Evolutionary conservation across 2,797 vertebrate species (phyloP).

Genomic region (Acanthurus leucopareius): DNA sequence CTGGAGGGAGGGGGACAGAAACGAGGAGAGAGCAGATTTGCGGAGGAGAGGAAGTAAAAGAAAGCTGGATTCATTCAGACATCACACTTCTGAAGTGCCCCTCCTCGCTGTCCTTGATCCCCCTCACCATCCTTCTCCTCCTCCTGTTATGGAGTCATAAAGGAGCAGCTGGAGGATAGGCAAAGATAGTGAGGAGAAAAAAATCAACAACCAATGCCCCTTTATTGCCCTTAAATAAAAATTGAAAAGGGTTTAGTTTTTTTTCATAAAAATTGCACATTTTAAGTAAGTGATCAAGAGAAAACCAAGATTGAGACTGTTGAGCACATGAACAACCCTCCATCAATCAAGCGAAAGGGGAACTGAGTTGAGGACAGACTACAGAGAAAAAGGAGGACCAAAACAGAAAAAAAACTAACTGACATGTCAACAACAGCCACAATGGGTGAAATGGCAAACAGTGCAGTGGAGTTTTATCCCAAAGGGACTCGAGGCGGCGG

Average conservation of each 20-base stretch:
- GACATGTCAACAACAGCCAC: constrained; percentile 86
- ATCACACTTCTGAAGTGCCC: constrained; percentile 61
- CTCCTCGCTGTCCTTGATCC: constrained; percentile 69
- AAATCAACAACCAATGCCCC: constrained; percentile 11
- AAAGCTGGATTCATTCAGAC: constrained; percentile 79
- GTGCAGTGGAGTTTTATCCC: constrained; percentile 92
- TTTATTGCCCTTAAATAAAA: constrained; percentile 23
- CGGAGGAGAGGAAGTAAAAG: constrained; percentile 55
- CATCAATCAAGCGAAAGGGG: constrained; percentile 52
- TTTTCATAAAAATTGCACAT: constrained; percentile 15
- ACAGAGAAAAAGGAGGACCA: constrained; percentile 57
- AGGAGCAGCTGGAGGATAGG: constrained; percentile 65
- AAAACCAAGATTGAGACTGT: constrained; percentile 32
- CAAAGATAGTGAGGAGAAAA: constrained; percentile 45
- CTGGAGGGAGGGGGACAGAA: constrained; percentile 82
- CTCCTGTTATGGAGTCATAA: constrained; percentile 81
- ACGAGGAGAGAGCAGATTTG: constrained; percentile 74
- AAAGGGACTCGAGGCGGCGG: constrained; percentile 83
- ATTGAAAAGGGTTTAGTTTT: constrained; percentile 9
- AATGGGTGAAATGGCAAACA: constrained; percentile 94
- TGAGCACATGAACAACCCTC: constrained; percentile 71
- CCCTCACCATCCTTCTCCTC: constrained; percentile 69
- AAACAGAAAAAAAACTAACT: constrained; percentile 42
- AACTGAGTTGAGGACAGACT: constrained; percentile 61
- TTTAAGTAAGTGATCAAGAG: constrained; percentile 41